Percentiles rank a stretch among this genome's conserved stretches.
Evolutionary conservation across 2,888 invertebrate species (phyloP).

Genomic region (Myopa tessellatipennis): DNA sequence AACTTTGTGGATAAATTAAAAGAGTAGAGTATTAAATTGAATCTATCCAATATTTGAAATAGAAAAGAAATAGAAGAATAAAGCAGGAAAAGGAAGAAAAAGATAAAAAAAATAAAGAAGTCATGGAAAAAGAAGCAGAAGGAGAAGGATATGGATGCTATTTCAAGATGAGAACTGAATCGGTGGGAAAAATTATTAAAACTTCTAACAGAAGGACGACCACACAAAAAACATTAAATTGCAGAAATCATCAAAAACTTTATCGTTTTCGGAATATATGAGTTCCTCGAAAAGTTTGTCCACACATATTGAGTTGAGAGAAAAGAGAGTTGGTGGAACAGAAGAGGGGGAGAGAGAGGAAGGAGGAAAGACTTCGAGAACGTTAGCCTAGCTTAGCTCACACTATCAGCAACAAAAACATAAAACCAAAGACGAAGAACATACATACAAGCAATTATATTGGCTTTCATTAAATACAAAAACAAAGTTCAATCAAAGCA

Average conservation of each 20-base stretch:
- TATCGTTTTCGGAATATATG: slow-evolving; percentile 32
- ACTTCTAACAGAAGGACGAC: neutral
- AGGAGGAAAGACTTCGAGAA: too few species aligned
- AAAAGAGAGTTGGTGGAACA: neutral
- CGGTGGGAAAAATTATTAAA: neutral
- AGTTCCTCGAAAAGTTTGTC: slow-evolving; percentile 25
- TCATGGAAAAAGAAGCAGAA: too few species aligned
- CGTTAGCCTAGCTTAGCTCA: neutral
- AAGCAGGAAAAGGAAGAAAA: neutral
- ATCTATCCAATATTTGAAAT: neutral
- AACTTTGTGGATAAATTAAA: slow-evolving; percentile 12
- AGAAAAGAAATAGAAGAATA: neutral
- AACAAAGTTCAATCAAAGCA: neutral
- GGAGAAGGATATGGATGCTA: too few species aligned
- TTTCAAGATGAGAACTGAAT: too few species aligned
- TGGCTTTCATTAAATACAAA: slow-evolving; percentile 22
- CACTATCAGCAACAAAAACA: neutral
- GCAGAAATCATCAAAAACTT: slow-evolving; percentile 37
- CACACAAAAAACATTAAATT: slow-evolving; percentile 10
- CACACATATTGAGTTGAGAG: neutral
- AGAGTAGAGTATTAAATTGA: slow-evolving; percentile 12
- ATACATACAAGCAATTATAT: slow-evolving; percentile 31
- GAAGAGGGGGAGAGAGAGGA: neutral
- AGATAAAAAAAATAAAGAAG: too few species aligned
- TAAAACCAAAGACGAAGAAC: neutral